These are phyloP conservation scores for Proales similis DNA, from an alignment of 1,140 invertebrate species.

Conservation along the genomic window DNA sequence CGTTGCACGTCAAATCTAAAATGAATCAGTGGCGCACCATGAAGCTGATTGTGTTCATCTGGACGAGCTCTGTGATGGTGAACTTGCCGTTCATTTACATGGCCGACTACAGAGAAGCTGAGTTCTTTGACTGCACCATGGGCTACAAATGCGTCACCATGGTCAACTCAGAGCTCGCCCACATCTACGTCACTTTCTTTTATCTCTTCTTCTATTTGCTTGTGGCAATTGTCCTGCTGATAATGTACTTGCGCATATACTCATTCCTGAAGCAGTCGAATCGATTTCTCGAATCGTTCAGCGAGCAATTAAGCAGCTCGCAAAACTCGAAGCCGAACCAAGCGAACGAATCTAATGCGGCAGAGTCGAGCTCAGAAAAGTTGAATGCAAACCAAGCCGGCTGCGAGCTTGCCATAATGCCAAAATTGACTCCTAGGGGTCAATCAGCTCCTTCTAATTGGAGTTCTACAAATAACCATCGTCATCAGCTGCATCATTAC, in stretches of 20 bases:
- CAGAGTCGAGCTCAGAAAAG: too few species aligned
- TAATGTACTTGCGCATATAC: slow-evolving; percentile 11
- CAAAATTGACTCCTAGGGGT: too few species aligned
- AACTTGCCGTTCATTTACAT: slow-evolving; percentile 29
- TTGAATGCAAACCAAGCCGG: too few species aligned
- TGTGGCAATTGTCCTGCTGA: neutral
- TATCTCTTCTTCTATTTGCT: slow-evolving; percentile 5
- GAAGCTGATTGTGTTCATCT: slow-evolving; percentile 4
- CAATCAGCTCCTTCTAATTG: too few species aligned
- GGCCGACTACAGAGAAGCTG: neutral
- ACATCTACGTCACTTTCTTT: slow-evolving; percentile 8
- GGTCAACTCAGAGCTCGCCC: neutral
- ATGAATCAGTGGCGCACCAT: slow-evolving; percentile 9
- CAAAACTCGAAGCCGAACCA: too few species aligned
- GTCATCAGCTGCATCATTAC: too few species aligned
- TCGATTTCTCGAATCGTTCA: too few species aligned
- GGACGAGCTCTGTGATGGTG: neutral
- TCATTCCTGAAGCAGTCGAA: slow-evolving; percentile 24
- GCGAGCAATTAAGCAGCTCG: too few species aligned
- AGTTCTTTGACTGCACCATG: slow-evolving; percentile 19
- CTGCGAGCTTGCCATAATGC: too few species aligned
- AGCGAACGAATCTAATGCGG: too few species aligned
- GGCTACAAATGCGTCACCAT: neutral
- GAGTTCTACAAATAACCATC: too few species aligned
- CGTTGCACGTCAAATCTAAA: slow-evolving; percentile 1